These are phyloP conservation scores for Turritopsis rubra DNA, from an alignment of 30 jellyfish, hydroid and myxozoan species.

Conservation along the genomic window DNA sequence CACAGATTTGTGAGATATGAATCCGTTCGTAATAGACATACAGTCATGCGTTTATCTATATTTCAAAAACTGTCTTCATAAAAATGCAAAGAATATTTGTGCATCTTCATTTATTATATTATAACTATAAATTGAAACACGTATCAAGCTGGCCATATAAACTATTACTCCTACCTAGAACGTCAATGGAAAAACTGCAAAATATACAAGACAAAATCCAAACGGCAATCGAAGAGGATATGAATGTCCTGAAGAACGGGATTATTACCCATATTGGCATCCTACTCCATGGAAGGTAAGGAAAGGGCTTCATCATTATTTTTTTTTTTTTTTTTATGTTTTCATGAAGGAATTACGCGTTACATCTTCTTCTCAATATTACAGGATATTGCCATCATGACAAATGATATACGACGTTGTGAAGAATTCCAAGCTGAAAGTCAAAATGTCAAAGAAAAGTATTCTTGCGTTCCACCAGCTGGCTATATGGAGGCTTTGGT, in stretches of 20 bases:
- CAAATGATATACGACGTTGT: slow-evolving; percentile 67
- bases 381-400: slow-evolving; percentile 77
- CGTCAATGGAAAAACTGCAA: slow-evolving; percentile 47
- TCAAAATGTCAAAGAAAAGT: slow-evolving; percentile 54
- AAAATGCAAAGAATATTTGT: too few relatives aligned
- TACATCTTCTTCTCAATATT: neutral
- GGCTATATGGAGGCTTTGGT: slow-evolving; percentile 35
- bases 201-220: slow-evolving; percentile 90
- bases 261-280: slow-evolving; percentile 91
- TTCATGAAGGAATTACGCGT: too few relatives aligned
- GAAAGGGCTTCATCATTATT: too few relatives aligned
- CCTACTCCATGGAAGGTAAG: slow-evolving; percentile 98
- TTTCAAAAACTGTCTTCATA: too few relatives aligned
- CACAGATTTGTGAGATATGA: too few relatives aligned
- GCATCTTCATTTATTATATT: too few relatives aligned
- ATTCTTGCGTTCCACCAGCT: slow-evolving; percentile 60
- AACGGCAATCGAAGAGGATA: slow-evolving; percentile 89
- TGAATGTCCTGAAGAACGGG: slow-evolving; percentile 98
- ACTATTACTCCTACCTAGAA: slow-evolving; percentile 12
- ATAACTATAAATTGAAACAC: too few relatives aligned
- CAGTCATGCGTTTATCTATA: too few relatives aligned
- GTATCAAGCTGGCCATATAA: neutral
- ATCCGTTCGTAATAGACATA: too few relatives aligned
- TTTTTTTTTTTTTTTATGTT: neutral
- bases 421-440: slow-evolving; percentile 59